Evolutionary conservation across 2,888 invertebrate species (phyloP), one percentile per base, ranked within the genome.

Genomic region (Callimorpha dominula): DNA sequence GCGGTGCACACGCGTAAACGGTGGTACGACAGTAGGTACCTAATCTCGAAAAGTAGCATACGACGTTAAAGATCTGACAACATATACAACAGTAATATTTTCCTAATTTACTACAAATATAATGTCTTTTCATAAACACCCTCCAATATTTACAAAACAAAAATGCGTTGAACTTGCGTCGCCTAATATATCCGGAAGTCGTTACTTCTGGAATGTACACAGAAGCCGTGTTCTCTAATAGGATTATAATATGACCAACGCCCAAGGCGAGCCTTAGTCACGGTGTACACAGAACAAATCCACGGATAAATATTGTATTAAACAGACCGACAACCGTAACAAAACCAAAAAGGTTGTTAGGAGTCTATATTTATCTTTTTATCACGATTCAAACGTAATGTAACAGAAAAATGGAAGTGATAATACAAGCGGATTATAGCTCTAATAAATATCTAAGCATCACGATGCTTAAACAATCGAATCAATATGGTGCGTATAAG

Each of bases 251-350:
- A 79, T 81, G 76, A 78, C 71, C 77, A 82, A 80, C 78, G 81
- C 76, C 84, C 86, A 87, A 88, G 88, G 87, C 84, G 72, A 82
- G 72, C 76, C 78, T 89, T 85, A 90, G 86, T 88, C 88, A 88
- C 80, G 84, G 87, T 86, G 84, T 88, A 85, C 84, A 86, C 82
- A 87, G 81, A 84, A 74, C 83, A 84, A 87, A 88, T 85, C 86
- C 81, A 75, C 81, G 88, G 85, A 88, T 88, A 92, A 94, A 94
- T 91, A 91, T 93, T 92, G 84, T 88, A 86, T 76, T 79, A 88
- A 83, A 78, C 82, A 90, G 85, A 87, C 88, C 80, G 86, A 89
- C 87, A 87, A 85, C 86, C 90, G 83, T 83, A 76, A 85, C 86
- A 81, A 90, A 90, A 85, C 80, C 81, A 75, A 74, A 70, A 66